Evolutionary conservation across 2,888 invertebrate species (phyloP).

Genomic region (Lamellibrachia satsuma): DNA sequence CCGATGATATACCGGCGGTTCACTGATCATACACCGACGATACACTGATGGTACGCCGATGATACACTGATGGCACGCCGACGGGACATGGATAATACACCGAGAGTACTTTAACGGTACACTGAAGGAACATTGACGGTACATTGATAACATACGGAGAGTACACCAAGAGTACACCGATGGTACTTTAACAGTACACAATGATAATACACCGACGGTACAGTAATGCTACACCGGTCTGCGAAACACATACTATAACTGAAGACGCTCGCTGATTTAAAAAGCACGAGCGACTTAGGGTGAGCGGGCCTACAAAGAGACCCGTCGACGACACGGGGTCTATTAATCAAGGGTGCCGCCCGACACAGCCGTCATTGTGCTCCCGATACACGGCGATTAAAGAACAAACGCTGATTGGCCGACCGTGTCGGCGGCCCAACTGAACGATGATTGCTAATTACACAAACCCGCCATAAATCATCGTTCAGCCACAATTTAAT

Average conservation of each 20-base stretch:
- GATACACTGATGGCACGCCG: not conserved
- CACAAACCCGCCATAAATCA: constrained; percentile 12
- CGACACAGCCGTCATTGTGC: not conserved
- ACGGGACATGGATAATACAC: not conserved
- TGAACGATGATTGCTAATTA: not conserved
- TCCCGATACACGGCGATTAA: not conserved
- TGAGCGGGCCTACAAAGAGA: not conserved
- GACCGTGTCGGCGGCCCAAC: not conserved
- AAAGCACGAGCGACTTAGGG: not conserved
- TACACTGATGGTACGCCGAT: not conserved
- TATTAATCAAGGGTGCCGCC: not conserved
- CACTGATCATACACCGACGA: not conserved
- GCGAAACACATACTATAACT: not conserved
- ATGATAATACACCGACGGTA: not conserved
- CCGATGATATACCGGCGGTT: not conserved
- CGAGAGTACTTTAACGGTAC: not conserved
- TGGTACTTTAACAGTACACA: not conserved
- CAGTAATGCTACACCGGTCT: not conserved
- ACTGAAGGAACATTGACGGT: not conserved
- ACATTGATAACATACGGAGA: not conserved
- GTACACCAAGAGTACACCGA: not conserved
- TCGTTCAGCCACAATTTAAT: constrained; percentile 7
- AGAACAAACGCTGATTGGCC: constrained; percentile 12
- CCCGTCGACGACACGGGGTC: not conserved
- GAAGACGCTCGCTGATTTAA: not conserved